phyloP scores from a whole-genome alignment of 2,888 invertebrate genomes.

The Liopterus haemorrhoidalis region DNA sequence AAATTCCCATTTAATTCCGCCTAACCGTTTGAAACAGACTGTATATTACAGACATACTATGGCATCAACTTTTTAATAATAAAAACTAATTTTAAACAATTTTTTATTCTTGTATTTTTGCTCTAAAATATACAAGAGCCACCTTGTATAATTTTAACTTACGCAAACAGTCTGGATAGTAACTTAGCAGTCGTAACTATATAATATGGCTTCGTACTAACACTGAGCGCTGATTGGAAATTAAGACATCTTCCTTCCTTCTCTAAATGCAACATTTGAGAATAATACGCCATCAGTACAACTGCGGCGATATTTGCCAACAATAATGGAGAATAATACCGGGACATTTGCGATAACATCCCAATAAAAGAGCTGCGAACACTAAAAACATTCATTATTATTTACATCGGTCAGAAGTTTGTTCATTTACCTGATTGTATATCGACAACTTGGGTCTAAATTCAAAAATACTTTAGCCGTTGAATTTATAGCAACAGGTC shows the following conservation, averaged over 20 bases:
- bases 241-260: conserved; percentile 46
- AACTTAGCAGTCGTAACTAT: conserved; percentile 50
- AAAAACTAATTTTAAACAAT: too few relatives aligned
- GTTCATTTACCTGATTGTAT: conserved; percentile 54
- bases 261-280: conserved; percentile 47
- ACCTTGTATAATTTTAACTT: conserved; percentile 36
- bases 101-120: too few relatives aligned
- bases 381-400: conserved; percentile 42
- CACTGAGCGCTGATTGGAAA: conserved; percentile 54
- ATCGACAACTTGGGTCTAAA: conserved; percentile 67
- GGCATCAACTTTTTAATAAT: too few relatives aligned
- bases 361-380: conserved; percentile 54
- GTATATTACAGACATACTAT: too few relatives aligned
- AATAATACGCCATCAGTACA: conserved; percentile 54
- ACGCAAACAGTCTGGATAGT: conserved; percentile 47
- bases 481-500: conserved; percentile 46
- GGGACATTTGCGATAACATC: conserved; percentile 57
- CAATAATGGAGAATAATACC: conserved; percentile 60
- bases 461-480: conserved; percentile 55
- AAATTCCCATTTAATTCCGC: too few relatives aligned
- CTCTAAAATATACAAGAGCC: too few relatives aligned
- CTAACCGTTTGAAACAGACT: too few relatives aligned
- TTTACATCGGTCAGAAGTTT: background rate
- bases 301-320: conserved; percentile 62
- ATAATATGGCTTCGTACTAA: conserved; percentile 56